Conservation (phyloP, 2,888 invertebrate species). For the Drosophila basisetae region DNA sequence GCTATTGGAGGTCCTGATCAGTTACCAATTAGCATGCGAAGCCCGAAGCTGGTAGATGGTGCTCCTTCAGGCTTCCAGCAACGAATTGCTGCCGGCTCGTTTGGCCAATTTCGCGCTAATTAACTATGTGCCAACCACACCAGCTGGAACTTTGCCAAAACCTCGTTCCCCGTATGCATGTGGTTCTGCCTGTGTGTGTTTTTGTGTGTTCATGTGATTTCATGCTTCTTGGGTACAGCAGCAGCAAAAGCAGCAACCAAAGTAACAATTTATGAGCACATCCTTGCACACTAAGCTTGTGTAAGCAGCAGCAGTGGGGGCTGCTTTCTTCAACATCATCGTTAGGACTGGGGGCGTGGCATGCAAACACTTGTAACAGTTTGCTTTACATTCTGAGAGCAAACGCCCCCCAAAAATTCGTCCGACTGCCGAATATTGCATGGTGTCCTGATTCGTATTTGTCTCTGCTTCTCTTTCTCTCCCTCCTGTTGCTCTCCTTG, state of each 20-base stretch:
- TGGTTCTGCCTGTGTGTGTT: conserved; percentile 11
- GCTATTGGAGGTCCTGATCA: conserved; percentile 69
- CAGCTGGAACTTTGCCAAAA: conserved; percentile 71
- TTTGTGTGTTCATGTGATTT: conserved; percentile 67
- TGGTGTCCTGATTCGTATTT: conserved; percentile 29
- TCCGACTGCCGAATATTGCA: conserved; percentile 36
- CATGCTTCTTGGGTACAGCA: conserved; percentile 73
- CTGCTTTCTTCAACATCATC: conserved; percentile 3
- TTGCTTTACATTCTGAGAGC: conserved; percentile 62
- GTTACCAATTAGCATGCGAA: conserved; percentile 74
- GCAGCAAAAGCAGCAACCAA: conserved; percentile 36
- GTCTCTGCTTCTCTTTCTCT: neutral
- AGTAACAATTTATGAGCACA: conserved; percentile 76
- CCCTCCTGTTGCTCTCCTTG: neutral
- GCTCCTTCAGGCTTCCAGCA: conserved; percentile 4
- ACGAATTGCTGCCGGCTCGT: conserved; percentile 24
- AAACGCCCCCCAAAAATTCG: conserved; percentile 31
- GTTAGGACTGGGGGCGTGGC: conserved; percentile 29
- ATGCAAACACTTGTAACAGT: conserved; percentile 71
- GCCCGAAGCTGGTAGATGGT: conserved; percentile 10
- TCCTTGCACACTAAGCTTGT: conserved; percentile 66
- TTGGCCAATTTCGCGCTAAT: conserved; percentile 74
- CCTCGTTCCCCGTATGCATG: conserved; percentile 6
- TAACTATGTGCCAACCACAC: conserved; percentile 75
- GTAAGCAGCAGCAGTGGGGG: conserved; percentile 52